These are phyloP conservation scores for Liodrosophila aerea DNA, from an alignment of 2,888 invertebrate genomes.

Conservation along the genomic window DNA sequence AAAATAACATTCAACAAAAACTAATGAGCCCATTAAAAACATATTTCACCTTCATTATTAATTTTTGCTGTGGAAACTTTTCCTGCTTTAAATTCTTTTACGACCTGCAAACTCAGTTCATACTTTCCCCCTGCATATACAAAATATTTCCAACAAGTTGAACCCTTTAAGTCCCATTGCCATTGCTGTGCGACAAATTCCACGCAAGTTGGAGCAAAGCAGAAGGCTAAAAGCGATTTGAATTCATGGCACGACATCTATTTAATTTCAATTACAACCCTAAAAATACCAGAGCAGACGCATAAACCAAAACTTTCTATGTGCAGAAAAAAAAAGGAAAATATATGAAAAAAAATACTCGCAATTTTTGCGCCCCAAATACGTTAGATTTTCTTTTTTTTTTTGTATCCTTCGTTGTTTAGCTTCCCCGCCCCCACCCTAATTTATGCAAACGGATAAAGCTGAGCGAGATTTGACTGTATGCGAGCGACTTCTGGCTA, in stretches of 20 bases:
- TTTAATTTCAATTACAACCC: conserved; percentile 75
- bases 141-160: background rate
- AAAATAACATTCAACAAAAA: too few relatives aligned
- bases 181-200: conserved; percentile 30
- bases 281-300: conserved; percentile 73
- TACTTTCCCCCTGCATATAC: too few relatives aligned
- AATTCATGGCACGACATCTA: conserved; percentile 78
- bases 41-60: too few relatives aligned
- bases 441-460: conserved; percentile 73
- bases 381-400: conserved; percentile 26
- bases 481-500: conserved; percentile 29
- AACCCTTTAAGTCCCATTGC: conserved; percentile 56
- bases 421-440: conserved; percentile 33
- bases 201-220: conserved; percentile 17
- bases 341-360: conserved; percentile 32
- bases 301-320: conserved; percentile 69
- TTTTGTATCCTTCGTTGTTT: conserved; percentile 9
- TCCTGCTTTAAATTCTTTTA: conserved; percentile 7
- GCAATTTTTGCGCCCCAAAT: conserved; percentile 64
- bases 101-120: conserved; percentile 2
- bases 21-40: too few relatives aligned
- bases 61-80: too few relatives aligned
- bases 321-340: conserved; percentile 18
- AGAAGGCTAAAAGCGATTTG: conserved; percentile 47
- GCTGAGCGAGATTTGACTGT: conserved; percentile 62